Evolutionary conservation across 1,140 invertebrate genomes (phyloP).

Genomic region (Muscidifurax raptorellus): DNA sequence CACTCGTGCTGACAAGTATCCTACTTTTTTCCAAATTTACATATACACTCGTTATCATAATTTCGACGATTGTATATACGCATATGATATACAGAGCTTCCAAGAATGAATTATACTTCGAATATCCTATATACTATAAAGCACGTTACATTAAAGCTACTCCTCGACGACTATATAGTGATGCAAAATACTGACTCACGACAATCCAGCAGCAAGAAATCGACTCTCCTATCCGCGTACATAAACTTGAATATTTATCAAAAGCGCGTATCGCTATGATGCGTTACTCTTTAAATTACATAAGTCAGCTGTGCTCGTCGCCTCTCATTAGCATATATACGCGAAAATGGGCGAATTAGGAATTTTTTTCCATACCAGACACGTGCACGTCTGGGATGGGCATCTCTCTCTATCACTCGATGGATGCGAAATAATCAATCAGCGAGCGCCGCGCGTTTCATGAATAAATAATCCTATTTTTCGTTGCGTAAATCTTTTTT

Average conservation of each 20-base stretch:
- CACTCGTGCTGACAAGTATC: too few species aligned
- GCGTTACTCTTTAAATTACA: neutral
- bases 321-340: too few species aligned
- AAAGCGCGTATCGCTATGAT: neutral
- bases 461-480: slow-evolving; percentile 10
- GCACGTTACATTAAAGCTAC: neutral
- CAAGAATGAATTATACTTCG: neutral
- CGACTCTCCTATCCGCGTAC: too few species aligned
- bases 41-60: too few species aligned
- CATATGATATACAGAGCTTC: too few species aligned
- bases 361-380: slow-evolving; percentile 24
- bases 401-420: neutral
- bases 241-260: neutral
- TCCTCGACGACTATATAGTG: too few species aligned
- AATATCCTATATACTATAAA: neutral
- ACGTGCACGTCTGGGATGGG: too few species aligned
- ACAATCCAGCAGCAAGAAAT: neutral
- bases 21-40: too few species aligned
- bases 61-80: too few species aligned
- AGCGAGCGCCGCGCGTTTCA: neutral
- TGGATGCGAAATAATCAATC: slow-evolving; percentile 13
- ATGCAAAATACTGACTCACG: too few species aligned
- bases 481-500: slow-evolving; percentile 32
- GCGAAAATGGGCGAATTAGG: neutral
- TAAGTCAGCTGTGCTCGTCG: neutral